Conservation (phyloP, 2,888 invertebrate genomes). For the Sesia bembeciformis region DNA sequence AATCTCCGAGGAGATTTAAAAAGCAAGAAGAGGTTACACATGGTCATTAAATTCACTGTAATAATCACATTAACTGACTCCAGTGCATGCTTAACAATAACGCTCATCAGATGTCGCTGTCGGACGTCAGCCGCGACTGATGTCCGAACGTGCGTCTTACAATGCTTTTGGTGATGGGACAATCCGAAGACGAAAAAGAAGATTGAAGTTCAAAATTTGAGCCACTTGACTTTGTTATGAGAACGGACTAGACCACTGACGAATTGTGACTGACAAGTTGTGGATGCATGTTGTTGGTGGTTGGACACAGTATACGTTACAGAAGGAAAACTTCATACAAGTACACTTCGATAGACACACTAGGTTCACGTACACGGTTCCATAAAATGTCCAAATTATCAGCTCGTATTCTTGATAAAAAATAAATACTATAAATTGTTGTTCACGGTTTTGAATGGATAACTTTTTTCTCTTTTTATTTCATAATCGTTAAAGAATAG, state of each 20-base stretch:
- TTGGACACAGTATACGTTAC: background rate
- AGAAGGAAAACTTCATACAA: background rate
- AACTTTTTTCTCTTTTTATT: too few species aligned
- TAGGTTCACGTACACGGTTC: too few species aligned
- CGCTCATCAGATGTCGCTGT: conserved; percentile 15
- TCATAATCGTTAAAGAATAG: too few species aligned
- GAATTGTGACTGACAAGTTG: too few species aligned
- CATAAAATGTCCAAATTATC: too few species aligned
- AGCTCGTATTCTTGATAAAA: too few species aligned
- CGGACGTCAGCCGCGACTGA: background rate
- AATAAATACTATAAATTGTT: too few species aligned
- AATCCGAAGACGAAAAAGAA: conserved; percentile 3
- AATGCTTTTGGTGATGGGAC: conserved; percentile 14
- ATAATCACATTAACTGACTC: conserved; percentile 50
- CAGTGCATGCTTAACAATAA: conserved; percentile 45
- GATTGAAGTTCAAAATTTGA: background rate
- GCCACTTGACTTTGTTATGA: background rate
- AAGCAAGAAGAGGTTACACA: conserved; percentile 11
- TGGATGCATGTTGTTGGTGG: background rate
- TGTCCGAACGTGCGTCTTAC: conserved; percentile 9
- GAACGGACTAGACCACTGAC: too few species aligned
- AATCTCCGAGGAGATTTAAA: background rate
- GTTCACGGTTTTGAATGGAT: too few species aligned
- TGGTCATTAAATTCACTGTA: conserved; percentile 30
- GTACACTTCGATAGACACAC: background rate